These are phyloP conservation scores for Euzetes globulus DNA, from an alignment of 2,888 invertebrate species.

Conservation along the genomic window DNA sequence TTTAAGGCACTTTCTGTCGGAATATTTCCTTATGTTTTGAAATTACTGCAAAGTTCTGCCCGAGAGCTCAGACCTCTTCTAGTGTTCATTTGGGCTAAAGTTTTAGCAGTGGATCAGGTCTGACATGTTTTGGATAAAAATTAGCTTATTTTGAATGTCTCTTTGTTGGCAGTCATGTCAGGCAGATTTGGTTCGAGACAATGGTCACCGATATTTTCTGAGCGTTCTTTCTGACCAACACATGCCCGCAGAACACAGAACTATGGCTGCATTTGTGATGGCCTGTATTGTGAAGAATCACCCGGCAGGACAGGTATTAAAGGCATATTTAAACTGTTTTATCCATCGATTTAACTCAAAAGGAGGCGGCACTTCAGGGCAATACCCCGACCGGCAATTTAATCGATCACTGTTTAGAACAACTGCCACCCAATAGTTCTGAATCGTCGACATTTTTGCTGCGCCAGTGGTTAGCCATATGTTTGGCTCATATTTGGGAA, in stretches of 20 bases:
- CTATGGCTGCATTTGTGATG: constrained; percentile 88
- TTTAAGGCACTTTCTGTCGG: constrained; percentile 80
- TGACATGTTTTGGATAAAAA: background rate
- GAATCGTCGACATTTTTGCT: constrained; percentile 50
- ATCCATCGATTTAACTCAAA: background rate
- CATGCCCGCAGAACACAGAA: constrained; percentile 72
- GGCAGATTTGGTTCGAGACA: constrained; percentile 84
- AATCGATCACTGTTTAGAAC: constrained; percentile 63
- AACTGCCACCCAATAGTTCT: constrained; percentile 52
- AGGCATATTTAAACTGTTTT: constrained; percentile 49
- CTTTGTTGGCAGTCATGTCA: constrained; percentile 69
- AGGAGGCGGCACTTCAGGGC: constrained; percentile 17
- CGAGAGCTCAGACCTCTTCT: constrained; percentile 82
- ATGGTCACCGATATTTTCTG: constrained; percentile 88
- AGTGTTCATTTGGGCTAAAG: constrained; percentile 98
- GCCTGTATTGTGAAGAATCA: constrained; percentile 87
- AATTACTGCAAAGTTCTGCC: constrained; percentile 88
- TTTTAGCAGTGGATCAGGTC: constrained; percentile 88
- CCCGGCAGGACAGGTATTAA: constrained; percentile 69
- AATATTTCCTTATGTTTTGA: constrained; percentile 96
- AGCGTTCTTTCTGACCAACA: constrained; percentile 77
- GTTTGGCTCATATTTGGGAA: constrained; percentile 82
- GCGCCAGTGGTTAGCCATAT: constrained; percentile 73
- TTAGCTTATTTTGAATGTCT: background rate
- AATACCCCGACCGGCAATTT: background rate